These are phyloP conservation scores for Synanthedon formicaeformis DNA, from an alignment of 2,888 invertebrate genomes.

Conservation along the genomic window DNA sequence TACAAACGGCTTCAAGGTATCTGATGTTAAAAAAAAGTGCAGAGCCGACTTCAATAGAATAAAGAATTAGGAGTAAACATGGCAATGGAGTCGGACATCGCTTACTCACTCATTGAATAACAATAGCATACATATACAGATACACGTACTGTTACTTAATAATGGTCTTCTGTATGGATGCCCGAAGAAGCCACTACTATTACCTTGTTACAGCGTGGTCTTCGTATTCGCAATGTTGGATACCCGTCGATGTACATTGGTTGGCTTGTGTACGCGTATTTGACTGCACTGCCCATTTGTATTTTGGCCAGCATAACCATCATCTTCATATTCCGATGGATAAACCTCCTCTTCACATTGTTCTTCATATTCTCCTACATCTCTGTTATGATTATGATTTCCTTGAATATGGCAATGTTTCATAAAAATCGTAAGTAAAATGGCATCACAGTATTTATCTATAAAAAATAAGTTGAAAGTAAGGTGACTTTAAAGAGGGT, in stretches of 20 bases:
- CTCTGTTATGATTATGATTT: slow-evolving; percentile 3
- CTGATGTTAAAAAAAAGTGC: background rate
- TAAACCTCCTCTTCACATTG: slow-evolving; percentile 37
- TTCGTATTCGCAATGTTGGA: slow-evolving; percentile 39
- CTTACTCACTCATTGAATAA: too few relatives aligned
- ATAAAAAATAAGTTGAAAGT: too few relatives aligned
- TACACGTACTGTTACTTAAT: too few relatives aligned
- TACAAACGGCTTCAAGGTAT: slow-evolving; percentile 34
- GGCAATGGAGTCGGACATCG: too few relatives aligned
- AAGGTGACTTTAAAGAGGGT: too few relatives aligned
- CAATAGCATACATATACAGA: too few relatives aligned
- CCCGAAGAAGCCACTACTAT: too few relatives aligned
- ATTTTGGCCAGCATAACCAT: slow-evolving; percentile 35
- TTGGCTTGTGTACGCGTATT: slow-evolving; percentile 41
- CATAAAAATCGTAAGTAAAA: slow-evolving; percentile 32
- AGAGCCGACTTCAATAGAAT: too few relatives aligned
- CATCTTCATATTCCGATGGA: slow-evolving; percentile 53
- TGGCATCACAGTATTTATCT: background rate
- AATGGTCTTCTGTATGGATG: too few relatives aligned
- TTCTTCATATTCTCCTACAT: slow-evolving; percentile 34
- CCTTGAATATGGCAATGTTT: slow-evolving; percentile 37
- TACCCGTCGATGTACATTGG: slow-evolving; percentile 40
- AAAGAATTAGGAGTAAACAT: too few relatives aligned
- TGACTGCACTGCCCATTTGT: slow-evolving; percentile 42
- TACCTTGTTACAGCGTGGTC: slow-evolving; percentile 26